Conservation (phyloP, 64 coral and sea anemone genomes). For the Pocillopora damicornis region DNA sequence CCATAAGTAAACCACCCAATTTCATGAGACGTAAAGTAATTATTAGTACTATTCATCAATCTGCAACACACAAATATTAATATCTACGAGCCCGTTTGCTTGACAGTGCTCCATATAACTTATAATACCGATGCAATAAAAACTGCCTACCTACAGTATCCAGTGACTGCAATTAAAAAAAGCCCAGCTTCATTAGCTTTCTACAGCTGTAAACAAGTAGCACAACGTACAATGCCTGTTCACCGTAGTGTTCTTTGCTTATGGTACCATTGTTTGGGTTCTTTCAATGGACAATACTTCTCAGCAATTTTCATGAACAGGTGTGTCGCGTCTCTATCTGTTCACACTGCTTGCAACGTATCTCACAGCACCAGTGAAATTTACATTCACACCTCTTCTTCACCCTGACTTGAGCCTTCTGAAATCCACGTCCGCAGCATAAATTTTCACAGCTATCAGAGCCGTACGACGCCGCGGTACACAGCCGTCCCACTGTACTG, state of each 20-base stretch:
- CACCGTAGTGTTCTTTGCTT: neutral
- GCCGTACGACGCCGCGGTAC: conserved; percentile 36
- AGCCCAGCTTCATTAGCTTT: neutral
- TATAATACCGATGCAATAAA: too few relatives aligned
- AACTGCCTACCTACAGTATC: too few relatives aligned
- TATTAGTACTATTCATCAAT: too few relatives aligned
- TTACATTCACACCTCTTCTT: conserved; percentile 63
- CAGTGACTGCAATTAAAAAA: neutral
- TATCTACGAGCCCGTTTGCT: too few relatives aligned
- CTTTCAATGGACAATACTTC: neutral
- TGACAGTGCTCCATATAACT: too few relatives aligned
- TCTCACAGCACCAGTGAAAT: conserved; percentile 90
- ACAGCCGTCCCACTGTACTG: conserved; percentile 59
- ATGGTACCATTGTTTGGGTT: neutral
- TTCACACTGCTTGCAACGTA: conserved; percentile 62
- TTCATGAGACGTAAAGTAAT: too few relatives aligned
- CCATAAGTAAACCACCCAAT: too few relatives aligned
- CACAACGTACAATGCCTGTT: neutral
- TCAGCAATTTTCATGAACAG: neutral
- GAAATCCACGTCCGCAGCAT: conserved; percentile 69
- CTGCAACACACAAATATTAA: too few relatives aligned
- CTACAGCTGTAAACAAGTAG: neutral
- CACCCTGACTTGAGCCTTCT: neutral
- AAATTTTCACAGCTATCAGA: conserved; percentile 58
- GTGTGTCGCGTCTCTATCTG: conserved; percentile 37